These are phyloP conservation scores for Tympanuchus pallidicinctus DNA, from an alignment of 2,113 vertebrate genomes.

Conservation along the genomic window DNA sequence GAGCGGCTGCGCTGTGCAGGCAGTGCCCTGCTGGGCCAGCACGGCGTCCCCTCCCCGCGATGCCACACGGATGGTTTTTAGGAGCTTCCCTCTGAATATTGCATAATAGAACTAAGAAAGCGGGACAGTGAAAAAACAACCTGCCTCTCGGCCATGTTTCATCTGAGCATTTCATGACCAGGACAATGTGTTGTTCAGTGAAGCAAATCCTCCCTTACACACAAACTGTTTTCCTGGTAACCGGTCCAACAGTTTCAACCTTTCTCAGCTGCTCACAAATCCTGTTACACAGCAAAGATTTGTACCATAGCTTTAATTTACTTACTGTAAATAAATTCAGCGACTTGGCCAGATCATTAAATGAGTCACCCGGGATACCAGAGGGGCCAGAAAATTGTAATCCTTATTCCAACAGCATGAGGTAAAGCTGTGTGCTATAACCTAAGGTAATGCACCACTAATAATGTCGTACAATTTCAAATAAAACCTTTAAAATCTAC, in stretches of 20 bases:
- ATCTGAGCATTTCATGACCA: neutral
- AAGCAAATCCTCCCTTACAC: constrained; percentile 1
- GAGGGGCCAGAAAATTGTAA: neutral
- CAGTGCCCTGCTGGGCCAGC: neutral
- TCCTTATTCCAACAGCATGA: neutral
- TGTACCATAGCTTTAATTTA: constrained; percentile 57
- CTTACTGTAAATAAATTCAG: constrained; percentile 50
- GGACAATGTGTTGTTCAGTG: neutral
- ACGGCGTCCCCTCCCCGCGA: neutral
- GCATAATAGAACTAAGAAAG: too few relatives aligned
- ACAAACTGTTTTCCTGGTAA: constrained; percentile 4
- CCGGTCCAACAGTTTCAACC: neutral
- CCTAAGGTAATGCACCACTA: neutral
- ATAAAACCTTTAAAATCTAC: neutral
- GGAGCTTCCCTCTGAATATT: neutral
- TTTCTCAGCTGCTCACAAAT: constrained; percentile 32
- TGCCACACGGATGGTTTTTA: neutral
- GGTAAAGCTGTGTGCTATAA: fast-evolving
- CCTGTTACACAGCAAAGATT: constrained; percentile 56
- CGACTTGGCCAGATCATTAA: neutral
- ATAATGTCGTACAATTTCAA: neutral
- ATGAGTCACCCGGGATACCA: neutral
- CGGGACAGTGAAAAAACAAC: neutral
- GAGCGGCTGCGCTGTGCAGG: neutral
- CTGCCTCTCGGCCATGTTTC: neutral